Conservation (phyloP, 2,113 vertebrate genomes). For the Nycticryphes semicollaris region DNA sequence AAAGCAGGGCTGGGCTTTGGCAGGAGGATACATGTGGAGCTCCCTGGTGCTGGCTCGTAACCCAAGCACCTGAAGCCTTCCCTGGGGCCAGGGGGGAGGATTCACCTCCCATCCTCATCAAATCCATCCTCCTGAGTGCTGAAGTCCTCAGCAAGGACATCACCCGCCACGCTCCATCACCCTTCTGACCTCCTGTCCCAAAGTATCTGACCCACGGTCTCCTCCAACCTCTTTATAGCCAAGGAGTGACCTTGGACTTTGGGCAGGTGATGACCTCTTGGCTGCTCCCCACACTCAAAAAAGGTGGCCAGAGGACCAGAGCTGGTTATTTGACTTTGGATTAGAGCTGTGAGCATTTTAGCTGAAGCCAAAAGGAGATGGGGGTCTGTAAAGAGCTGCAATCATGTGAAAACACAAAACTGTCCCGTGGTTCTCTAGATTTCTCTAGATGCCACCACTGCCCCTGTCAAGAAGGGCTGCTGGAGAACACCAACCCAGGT, state of each 20-base stretch:
- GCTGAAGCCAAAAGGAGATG: not conserved
- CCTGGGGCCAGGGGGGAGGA: not conserved
- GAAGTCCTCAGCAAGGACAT: not conserved
- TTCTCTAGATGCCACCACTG: not conserved
- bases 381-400: not conserved
- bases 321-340: not conserved
- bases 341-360: not conserved
- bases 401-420: not conserved
- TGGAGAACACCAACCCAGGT: not conserved
- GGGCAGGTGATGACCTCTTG: not conserved
- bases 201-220: not conserved
- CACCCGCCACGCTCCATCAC: too few relatives aligned
- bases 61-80: not conserved
- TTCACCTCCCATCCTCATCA: not conserved
- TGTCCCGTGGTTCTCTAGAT: not conserved
- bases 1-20: not conserved
- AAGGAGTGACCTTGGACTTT: not conserved
- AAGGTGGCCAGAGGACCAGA: not conserved
- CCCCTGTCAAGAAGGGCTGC: rapidly evolving
- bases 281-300: not conserved
- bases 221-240: not conserved
- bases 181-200: not conserved
- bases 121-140: not conserved
- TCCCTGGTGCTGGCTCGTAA: not conserved
- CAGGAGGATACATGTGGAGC: not conserved